Conservation (phyloP, 2,113 vertebrate species). For the Triplophysa tibetana region DNA sequence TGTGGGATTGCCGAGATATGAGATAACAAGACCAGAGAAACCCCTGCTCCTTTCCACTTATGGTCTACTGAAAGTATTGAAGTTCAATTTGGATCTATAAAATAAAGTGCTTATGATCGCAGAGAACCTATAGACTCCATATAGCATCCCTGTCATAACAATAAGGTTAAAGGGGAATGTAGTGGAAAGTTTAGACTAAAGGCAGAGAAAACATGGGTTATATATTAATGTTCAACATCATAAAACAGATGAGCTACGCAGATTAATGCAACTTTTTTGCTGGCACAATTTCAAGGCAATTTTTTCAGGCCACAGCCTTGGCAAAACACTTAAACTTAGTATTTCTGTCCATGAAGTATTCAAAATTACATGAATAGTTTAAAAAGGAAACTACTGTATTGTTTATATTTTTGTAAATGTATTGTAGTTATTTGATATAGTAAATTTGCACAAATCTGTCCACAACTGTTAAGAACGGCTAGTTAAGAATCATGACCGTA, state of each 20-base stretch:
- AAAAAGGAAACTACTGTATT: constrained; percentile 8
- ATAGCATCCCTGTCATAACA: constrained; percentile 10
- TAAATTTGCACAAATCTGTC: constrained; percentile 19
- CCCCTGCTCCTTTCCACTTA: constrained; percentile 1
- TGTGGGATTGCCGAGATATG: neutral
- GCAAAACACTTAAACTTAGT: constrained; percentile 1
- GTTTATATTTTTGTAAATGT: constrained; percentile 16
- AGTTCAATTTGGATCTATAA: constrained; percentile 33
- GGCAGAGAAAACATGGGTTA: neutral
- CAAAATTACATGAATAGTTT: constrained; percentile 12
- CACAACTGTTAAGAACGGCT: neutral
- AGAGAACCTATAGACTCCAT: constrained; percentile 23
- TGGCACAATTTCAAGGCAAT: neutral
- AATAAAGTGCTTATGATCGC: constrained; percentile 52
- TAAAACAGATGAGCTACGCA: neutral
- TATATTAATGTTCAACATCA: neutral
- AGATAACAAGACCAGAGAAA: constrained; percentile 8
- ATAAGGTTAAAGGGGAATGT: neutral
- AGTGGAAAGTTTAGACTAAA: neutral
- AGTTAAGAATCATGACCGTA: constrained; percentile 18
- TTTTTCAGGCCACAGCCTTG: constrained; percentile 6
- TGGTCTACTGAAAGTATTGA: constrained; percentile 26
- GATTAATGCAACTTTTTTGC: constrained; percentile 5
- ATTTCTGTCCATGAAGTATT: constrained; percentile 1
- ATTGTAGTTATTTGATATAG: constrained; percentile 6